Evolutionary conservation across 2,888 invertebrate genomes (phyloP).

Genomic region (Agriopis marginaria): DNA sequence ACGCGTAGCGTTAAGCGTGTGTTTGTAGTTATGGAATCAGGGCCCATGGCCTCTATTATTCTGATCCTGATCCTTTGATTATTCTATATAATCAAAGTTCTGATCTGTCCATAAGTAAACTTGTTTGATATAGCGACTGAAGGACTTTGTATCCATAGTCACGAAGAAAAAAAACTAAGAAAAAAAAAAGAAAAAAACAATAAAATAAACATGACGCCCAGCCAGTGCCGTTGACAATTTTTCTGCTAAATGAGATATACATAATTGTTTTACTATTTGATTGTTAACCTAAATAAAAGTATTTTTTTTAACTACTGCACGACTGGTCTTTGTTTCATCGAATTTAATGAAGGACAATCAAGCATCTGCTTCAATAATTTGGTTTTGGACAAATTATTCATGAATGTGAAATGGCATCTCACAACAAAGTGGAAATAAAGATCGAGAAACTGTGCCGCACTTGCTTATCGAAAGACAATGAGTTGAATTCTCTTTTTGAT

Average conservation of each 20-base stretch:
- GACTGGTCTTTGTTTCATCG: neutral
- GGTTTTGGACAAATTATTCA: neutral
- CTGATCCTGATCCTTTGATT: too few species aligned
- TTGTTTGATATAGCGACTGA: too few species aligned
- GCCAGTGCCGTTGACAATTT: neutral
- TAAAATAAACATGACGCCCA: neutral
- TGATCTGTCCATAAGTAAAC: too few species aligned
- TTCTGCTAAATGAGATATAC: neutral
- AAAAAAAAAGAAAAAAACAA: neutral
- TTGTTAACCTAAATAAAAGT: too few species aligned
- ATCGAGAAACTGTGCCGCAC: slow-evolving; percentile 74
- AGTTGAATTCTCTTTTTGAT: slow-evolving; percentile 70
- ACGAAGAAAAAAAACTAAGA: too few species aligned
- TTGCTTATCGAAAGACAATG: slow-evolving; percentile 73
- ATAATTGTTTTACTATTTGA: too few species aligned
- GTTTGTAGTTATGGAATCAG: too few species aligned
- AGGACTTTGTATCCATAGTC: too few species aligned
- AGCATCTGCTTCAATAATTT: neutral
- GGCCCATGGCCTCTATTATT: too few species aligned
- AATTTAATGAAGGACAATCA: neutral
- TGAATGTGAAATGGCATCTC: slow-evolving; percentile 53
- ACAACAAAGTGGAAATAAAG: slow-evolving; percentile 58
- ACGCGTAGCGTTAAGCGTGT: too few species aligned
- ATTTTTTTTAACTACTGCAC: too few species aligned
- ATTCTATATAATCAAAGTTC: too few species aligned